Percentiles rank a stretch among this genome's conserved stretches.
phyloP scores from a whole-genome alignment of 2,797 vertebrate species.

The Sebastes miniatus region DNA sequence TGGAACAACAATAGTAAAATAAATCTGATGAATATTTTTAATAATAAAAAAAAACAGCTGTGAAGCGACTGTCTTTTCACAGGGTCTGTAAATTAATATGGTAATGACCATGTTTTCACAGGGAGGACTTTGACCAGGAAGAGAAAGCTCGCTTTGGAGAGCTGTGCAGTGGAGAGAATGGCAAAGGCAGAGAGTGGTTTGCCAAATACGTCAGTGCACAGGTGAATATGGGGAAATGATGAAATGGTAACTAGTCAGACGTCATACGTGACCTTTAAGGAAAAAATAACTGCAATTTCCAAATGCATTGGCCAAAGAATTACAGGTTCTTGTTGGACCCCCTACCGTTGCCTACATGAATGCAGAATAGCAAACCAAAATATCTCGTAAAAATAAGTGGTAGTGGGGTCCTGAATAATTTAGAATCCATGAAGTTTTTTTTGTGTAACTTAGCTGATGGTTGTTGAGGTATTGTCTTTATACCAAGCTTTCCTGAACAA shows the following conservation, averaged over 20 bases:
- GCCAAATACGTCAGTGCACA: constrained; percentile 94
- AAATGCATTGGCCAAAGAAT: background rate
- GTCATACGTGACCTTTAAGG: background rate
- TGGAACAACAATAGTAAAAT: background rate
- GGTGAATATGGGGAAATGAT: constrained; percentile 74
- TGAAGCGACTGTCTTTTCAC: background rate
- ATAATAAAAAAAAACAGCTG: background rate
- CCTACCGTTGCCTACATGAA: background rate
- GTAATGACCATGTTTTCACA: constrained; percentile 55
- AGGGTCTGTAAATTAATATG: background rate
- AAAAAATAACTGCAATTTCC: background rate
- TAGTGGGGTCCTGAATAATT: too few species aligned
- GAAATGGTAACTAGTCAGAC: background rate
- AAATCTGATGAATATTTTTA: background rate
- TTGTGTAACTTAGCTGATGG: background rate
- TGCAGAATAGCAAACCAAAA: background rate
- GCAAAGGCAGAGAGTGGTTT: constrained; percentile 96
- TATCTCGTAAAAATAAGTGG: background rate
- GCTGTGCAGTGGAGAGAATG: constrained; percentile 89
- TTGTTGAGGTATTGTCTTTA: background rate
- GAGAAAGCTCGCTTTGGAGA: constrained; percentile 95
- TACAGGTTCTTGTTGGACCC: background rate
- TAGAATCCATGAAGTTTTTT: background rate
- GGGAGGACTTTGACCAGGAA: constrained; percentile 94
- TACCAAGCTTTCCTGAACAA: background rate